Base-by-base conservation (phyloP, 2,797 vertebrate genomes). In the Potorous gilbertii region DNA sequence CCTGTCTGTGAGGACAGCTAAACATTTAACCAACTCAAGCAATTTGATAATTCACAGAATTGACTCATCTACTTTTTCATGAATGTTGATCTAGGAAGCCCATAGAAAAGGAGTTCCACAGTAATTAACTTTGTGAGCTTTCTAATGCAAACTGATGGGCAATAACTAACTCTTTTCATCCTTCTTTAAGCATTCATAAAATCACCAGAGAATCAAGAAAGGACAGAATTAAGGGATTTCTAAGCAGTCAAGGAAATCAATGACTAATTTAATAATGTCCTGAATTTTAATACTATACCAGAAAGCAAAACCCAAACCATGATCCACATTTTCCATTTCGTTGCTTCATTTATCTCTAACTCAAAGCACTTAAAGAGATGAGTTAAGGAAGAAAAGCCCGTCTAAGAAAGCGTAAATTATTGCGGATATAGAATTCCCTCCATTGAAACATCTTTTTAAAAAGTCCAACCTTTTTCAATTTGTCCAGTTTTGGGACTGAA, bases 361-460 rank as follows among this genome's bases (percentile, higher is more conserved):
- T 95, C 54, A 56, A 62, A 93, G 21, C 93, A n/a, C 56, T 96
- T 92, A 96, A 66, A 94, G 91, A 93, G 55, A 55, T 87, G 50
- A 95, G 52, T 11, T 54, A 14, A 55, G 34, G 31, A 52, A 92
- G 92, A 74, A 21, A 94, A 54, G 29, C 90, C 95, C 81, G 9
- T 55, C 90, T 93, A 57, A 89, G 55, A 29, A 92, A 59, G 2
- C 31, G 46, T 81, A 92, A 96, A 94, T 56, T 9, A 74, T 11
- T 55, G 4, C 56, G 13, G 56, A 52, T 89, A n/a, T 40, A 21
- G 55, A 96, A 87, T 28, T 97, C 62, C 56, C 50, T 90, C 9
- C 87, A 56, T 29, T 89, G 24, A 93, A 95, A 74, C 46, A 90
- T 92, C 4, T 29, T 90, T 16, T 27, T 14, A 16, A 55, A 55